Evolutionary conservation across 1,140 invertebrate species (phyloP).

Genomic region (Prorops nasuta): DNA sequence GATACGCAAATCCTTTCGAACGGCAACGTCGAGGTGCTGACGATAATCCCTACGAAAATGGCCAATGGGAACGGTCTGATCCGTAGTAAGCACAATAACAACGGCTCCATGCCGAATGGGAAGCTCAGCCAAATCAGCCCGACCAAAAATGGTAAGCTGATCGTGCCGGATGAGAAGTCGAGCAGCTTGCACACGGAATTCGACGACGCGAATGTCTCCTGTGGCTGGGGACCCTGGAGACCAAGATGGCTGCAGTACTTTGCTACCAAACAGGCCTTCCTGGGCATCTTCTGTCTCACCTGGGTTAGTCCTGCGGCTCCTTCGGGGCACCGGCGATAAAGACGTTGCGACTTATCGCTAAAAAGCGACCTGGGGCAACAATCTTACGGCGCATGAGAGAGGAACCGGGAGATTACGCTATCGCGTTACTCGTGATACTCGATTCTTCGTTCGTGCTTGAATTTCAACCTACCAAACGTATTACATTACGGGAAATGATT

Average conservation of each 20-base stretch:
- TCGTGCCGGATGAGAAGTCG: constrained; percentile 37
- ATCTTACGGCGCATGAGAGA: too few relatives aligned
- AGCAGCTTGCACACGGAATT: constrained; percentile 43
- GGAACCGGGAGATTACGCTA: too few relatives aligned
- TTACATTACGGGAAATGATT: too few relatives aligned
- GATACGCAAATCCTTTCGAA: constrained; percentile 43
- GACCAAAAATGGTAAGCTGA: constrained; percentile 40
- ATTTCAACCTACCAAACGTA: too few relatives aligned
- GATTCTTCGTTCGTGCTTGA: too few relatives aligned
- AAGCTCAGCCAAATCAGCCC: constrained; percentile 38
- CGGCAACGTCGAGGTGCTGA: constrained; percentile 39
- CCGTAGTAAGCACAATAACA: constrained; percentile 45
- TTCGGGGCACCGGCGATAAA: too few relatives aligned
- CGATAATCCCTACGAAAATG: constrained; percentile 47
- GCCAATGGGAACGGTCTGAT: constrained; percentile 43
- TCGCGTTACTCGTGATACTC: too few relatives aligned
- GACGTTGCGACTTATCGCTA: too few relatives aligned
- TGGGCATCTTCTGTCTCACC: constrained; percentile 83
- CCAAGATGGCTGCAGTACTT: constrained; percentile 74
- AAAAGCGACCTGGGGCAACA: too few relatives aligned
- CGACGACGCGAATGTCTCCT: constrained; percentile 59
- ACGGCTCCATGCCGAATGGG: constrained; percentile 45
- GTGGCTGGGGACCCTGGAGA: constrained; percentile 69
- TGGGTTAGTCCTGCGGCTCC: constrained; percentile 67
- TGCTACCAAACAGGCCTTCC: constrained; percentile 86